Evolutionary conservation across 1,140 invertebrate species (phyloP).

Genomic region (Calycopis cecrops): DNA sequence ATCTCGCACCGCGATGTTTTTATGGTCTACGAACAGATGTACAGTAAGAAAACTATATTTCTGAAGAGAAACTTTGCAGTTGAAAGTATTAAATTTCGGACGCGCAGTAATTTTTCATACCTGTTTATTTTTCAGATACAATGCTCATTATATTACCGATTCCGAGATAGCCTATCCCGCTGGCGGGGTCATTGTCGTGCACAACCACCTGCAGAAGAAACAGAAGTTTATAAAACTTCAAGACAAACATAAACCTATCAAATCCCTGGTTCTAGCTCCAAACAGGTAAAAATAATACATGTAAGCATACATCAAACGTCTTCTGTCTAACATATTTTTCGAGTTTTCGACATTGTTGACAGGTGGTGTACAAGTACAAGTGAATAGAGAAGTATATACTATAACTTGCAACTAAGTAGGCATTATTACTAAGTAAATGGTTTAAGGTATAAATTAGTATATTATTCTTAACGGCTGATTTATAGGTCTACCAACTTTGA

Average conservation of each 20-base stretch:
- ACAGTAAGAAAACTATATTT: constrained; percentile 42
- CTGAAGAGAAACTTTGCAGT: neutral
- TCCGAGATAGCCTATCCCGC: constrained; percentile 82
- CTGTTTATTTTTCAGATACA: constrained; percentile 60
- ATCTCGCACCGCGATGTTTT: constrained; percentile 62
- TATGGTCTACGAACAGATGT: constrained; percentile 68
- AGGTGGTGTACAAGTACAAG: too few species aligned
- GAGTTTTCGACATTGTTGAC: too few species aligned
- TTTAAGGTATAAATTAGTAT: too few species aligned
- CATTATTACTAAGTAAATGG: too few species aligned
- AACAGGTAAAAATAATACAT: constrained; percentile 75
- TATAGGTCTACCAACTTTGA: too few species aligned
- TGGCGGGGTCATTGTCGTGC: constrained; percentile 79
- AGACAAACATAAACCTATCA: constrained; percentile 72
- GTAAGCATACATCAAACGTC: too few species aligned
- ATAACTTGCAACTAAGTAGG: too few species aligned
- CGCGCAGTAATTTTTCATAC: too few species aligned
- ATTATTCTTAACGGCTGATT: too few species aligned
- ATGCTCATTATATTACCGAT: constrained; percentile 80
- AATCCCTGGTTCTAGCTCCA: constrained; percentile 77
- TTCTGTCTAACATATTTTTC: too few species aligned
- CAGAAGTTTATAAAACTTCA: constrained; percentile 76
- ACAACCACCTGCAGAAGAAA: constrained; percentile 77
- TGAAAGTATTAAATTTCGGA: neutral
- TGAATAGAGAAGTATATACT: too few species aligned